Conservation (phyloP, 2,797 vertebrate species). For the Myiothlypis chrysogaster region DNA sequence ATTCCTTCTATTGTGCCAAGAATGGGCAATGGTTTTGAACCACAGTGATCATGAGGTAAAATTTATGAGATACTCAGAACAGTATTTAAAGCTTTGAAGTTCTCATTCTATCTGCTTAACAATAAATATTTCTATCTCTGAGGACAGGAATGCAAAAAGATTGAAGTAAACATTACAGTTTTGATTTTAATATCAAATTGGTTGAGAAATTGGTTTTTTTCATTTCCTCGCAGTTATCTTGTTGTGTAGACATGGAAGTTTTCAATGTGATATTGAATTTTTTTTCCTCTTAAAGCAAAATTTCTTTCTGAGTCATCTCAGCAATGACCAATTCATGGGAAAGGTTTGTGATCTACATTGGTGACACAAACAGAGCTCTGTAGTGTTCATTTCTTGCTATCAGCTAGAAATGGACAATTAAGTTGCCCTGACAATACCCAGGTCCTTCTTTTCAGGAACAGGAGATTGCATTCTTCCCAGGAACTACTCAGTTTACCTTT, state of each 20-base stretch:
- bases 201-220: background rate
- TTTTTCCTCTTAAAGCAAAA: background rate
- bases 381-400: background rate
- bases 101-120: background rate
- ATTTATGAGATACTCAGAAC: background rate
- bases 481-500: slow-evolving; percentile 43
- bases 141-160: background rate
- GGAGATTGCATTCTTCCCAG: slow-evolving; percentile 14
- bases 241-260: background rate
- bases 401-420: background rate
- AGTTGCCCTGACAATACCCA: slow-evolving; percentile 3
- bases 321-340: background rate
- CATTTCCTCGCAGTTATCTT: background rate
- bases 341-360: background rate
- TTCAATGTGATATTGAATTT: background rate
- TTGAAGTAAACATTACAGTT: background rate
- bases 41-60: background rate
- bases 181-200: background rate
- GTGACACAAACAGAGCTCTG: background rate
- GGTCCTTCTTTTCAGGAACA: background rate
- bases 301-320: background rate
- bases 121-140: background rate
- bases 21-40: background rate
- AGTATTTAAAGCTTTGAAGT: background rate
- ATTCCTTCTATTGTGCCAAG: background rate